Evolutionary conservation across 2,797 vertebrate species (phyloP).

Genomic region (Natrix natrix): DNA sequence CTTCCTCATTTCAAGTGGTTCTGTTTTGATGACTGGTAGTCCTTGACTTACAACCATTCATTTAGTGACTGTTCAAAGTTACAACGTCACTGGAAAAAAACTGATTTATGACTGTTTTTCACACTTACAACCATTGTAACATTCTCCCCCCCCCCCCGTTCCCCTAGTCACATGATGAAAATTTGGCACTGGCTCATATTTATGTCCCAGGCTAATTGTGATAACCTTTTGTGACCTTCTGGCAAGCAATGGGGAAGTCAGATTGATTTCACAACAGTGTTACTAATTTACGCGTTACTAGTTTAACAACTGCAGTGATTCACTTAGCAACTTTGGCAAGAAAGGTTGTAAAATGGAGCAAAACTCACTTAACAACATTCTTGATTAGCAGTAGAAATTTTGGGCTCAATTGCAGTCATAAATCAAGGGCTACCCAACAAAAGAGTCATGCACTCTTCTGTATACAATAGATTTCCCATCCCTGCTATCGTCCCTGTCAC

Average conservation of each 20-base stretch:
- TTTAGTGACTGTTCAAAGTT: not conserved
- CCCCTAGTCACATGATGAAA: not conserved
- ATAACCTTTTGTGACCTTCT: not conserved
- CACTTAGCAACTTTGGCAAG: not conserved
- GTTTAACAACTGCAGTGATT: not conserved
- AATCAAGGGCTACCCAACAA: not conserved
- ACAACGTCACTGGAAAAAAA: not conserved
- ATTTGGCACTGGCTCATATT: not conserved
- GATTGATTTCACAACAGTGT: not conserved
- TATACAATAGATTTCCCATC: no score
- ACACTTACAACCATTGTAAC: not conserved
- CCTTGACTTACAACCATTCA: not conserved
- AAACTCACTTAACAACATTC: not conserved
- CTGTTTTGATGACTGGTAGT: not conserved
- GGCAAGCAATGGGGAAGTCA: not conserved
- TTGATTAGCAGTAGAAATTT: not conserved
- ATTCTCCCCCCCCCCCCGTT: not conserved
- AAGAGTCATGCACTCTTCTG: no score
- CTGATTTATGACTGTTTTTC: not conserved
- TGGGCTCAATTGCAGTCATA: not conserved
- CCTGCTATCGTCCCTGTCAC: no score
- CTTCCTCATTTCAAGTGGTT: not conserved
- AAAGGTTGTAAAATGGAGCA: not conserved
- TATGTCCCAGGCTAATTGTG: not conserved
- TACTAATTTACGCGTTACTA: not conserved